Conservation (phyloP, 2,888 invertebrate genomes). For the Drosophila longiperda region DNA sequence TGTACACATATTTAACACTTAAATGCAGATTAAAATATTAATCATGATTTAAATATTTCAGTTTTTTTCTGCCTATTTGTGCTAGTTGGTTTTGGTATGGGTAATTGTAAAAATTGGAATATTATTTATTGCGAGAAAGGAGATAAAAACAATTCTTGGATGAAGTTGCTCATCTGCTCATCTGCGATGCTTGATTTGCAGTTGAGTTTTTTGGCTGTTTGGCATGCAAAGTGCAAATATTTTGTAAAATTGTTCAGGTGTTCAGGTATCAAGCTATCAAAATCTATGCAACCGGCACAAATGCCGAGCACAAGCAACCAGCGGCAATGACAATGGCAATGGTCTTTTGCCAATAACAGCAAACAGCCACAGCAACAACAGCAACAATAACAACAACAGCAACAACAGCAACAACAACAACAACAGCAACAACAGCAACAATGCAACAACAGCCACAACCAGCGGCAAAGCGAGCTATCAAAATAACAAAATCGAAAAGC, state of each 20-base stretch:
- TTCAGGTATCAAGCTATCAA: conserved; percentile 51
- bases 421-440: conserved; percentile 30
- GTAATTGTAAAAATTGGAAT: no score
- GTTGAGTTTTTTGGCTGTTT: conserved; percentile 29
- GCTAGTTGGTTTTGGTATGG: no score
- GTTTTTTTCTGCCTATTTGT: no score
- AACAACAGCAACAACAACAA: conserved; percentile 2
- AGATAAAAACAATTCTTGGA: not conserved
- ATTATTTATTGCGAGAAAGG: not conserved
- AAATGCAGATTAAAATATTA: not conserved
- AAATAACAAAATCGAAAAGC: conserved; percentile 71
- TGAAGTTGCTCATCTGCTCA: not conserved
- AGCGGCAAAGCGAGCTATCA: conserved; percentile 53
- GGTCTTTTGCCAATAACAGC: conserved; percentile 4
- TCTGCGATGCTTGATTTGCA: conserved; percentile 30
- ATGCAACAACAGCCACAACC: conserved; percentile 42
- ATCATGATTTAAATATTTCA: no score
- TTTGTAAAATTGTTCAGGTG: conserved; percentile 64
- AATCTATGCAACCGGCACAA: conserved; percentile 46
- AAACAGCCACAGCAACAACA: conserved; percentile 5
- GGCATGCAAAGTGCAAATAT: conserved; percentile 57
- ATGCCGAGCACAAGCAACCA: conserved; percentile 28
- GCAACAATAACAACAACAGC: conserved; percentile 24
- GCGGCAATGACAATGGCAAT: not conserved
- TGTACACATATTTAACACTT: not conserved